Conservation (phyloP, 1,140 invertebrate genomes). For the Zaprionus kolodkinae region DNA sequence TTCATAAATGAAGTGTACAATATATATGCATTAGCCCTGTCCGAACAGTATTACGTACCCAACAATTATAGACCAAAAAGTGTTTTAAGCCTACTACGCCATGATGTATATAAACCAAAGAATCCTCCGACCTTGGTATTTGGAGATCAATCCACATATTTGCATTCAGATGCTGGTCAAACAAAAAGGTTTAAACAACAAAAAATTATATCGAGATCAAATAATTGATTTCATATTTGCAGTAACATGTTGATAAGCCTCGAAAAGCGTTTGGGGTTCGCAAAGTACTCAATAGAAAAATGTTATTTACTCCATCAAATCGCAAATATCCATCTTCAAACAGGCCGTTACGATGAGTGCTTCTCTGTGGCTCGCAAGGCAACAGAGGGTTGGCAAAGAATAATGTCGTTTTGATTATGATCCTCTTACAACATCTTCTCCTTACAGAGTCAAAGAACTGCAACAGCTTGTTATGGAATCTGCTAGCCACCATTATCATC, state of each 20-base stretch:
- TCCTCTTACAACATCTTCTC: background rate
- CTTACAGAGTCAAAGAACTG: conserved; percentile 60
- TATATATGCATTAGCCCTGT: conserved; percentile 64
- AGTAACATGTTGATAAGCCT: conserved; percentile 15
- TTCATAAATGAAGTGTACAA: conserved; percentile 80
- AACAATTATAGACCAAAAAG: conserved; percentile 39
- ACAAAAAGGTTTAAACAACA: background rate
- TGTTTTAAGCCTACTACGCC: conserved; percentile 49
- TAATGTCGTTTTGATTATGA: background rate
- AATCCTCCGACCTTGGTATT: conserved; percentile 63
- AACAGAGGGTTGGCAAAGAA: conserved; percentile 47
- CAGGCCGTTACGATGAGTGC: conserved; percentile 66
- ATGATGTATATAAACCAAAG: conserved; percentile 51
- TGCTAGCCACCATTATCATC: conserved; percentile 62
- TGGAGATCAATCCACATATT: conserved; percentile 72
- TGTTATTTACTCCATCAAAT: conserved; percentile 75
- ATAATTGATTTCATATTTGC: background rate
- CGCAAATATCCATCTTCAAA: conserved; percentile 55
- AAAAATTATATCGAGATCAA: background rate
- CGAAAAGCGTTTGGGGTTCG: conserved; percentile 66
- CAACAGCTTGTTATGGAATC: conserved; percentile 67
- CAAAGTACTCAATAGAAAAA: conserved; percentile 72
- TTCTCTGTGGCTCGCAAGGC: conserved; percentile 66
- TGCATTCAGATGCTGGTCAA: background rate
- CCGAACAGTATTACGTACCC: conserved; percentile 59